Base-by-base conservation (phyloP, 2,797 vertebrate genomes). In the Limosa lapponica region DNA sequence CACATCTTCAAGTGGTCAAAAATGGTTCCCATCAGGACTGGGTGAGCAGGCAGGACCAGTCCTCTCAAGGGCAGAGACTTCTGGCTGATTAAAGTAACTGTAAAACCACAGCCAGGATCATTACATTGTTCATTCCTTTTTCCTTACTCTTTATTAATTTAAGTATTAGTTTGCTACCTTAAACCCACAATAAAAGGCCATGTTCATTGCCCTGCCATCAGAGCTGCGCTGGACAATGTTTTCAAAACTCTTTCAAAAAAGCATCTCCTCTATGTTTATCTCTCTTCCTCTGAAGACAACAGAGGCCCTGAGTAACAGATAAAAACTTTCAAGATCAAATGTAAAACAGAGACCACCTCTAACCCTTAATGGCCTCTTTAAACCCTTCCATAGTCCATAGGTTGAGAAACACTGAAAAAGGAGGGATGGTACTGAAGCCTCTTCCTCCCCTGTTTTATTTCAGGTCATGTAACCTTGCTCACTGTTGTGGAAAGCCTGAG, bases 381-480 rank as follows among this genome's bases (percentile, higher is more conserved):
- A 96, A 84, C 67, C 51, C 36, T 77, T 66, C 44, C 44, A 10
- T 44, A 74, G 85, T 71, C 93, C 52, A 30, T 23, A 57, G 74
- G 59, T 69, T 82, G 71, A 90, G 90, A 92, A 94, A 66, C 39
- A 73, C 70, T 79, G 62, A 41, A 80, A 86, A 79, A 88, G 43
- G 57, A 88, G 89, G 71, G 74, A 74, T 49, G 34, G 78, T 46
- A 57, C 74, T n/a, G 71, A 85, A 95, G 48, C 64, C 32, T 90
- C 19, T 92, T 87, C 64, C 75, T 94, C 27, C 13, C 7, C 48
- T 92, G 78, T 83, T 96, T 90, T 94, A 90, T 96, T 96, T 95
- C 90, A 93, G 88, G 81, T 96, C 90, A 59, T 74, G 84, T 92
- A 96, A 95, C 90, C 77, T 94, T 83, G 85, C 46, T 96, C 48